Conservation (phyloP, 2,888 invertebrate genomes). For the Cryptus viduatorius region DNA sequence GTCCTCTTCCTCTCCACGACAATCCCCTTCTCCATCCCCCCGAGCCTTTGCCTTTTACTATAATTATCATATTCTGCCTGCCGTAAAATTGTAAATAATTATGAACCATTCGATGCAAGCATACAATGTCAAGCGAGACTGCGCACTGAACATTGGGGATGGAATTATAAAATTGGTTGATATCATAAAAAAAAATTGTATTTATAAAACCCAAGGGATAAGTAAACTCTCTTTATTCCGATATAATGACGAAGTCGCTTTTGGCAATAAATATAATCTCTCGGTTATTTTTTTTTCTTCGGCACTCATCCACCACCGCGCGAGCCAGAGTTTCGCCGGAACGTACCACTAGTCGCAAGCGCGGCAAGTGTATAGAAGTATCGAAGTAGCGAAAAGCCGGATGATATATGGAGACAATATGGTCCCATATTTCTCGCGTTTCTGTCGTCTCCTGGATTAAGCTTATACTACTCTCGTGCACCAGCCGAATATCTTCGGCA, state of each 20-base stretch:
- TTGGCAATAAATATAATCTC: too few species aligned
- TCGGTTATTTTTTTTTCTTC: too few species aligned
- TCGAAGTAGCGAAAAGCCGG: conserved; percentile 72
- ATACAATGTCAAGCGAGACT: neutral
- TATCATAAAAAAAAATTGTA: too few species aligned
- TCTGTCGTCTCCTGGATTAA: conserved; percentile 77
- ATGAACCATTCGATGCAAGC: conserved; percentile 79
- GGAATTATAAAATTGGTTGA: too few species aligned
- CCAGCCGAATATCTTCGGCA: conserved; percentile 79
- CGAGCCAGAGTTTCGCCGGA: conserved; percentile 42
- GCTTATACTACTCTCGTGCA: conserved; percentile 75
- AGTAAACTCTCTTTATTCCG: too few species aligned
- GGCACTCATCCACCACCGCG: conserved; percentile 51
- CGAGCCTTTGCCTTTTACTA: conserved; percentile 78
- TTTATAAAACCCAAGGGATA: too few species aligned
- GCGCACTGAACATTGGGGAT: neutral
- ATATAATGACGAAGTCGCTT: too few species aligned
- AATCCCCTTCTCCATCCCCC: conserved; percentile 76
- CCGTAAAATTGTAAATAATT: conserved; percentile 83
- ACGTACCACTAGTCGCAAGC: conserved; percentile 12
- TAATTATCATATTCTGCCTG: conserved; percentile 80
- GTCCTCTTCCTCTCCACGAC: conserved; percentile 59
- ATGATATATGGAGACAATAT: conserved; percentile 80
- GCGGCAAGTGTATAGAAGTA: conserved; percentile 51
- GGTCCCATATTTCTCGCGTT: conserved; percentile 77